phyloP scores from a whole-genome alignment of 2,888 invertebrate genomes.

The Amphipyra tragopoginis region DNA sequence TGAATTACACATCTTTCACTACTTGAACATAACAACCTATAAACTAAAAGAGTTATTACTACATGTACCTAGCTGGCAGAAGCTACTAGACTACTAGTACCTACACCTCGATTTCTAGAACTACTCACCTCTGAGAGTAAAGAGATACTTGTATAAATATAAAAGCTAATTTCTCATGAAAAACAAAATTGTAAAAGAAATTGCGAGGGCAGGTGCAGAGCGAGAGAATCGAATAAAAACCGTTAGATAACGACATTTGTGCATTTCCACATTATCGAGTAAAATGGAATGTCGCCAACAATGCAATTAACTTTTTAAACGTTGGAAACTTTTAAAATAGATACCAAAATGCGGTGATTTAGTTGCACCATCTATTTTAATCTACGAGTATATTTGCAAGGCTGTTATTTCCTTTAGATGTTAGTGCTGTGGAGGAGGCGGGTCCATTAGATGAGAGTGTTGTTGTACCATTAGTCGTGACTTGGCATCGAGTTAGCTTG shows the following conservation, averaged over 20 bases:
- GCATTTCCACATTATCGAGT: slow-evolving; percentile 67
- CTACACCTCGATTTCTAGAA: not conserved
- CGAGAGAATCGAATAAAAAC: slow-evolving; percentile 59
- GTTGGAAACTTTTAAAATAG: slow-evolving; percentile 52
- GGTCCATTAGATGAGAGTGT: slow-evolving; percentile 67
- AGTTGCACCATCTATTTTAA: slow-evolving; percentile 42
- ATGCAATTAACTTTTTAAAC: slow-evolving; percentile 68
- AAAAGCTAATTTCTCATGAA: slow-evolving; percentile 14
- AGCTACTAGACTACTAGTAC: not conserved
- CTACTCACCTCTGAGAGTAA: not conserved
- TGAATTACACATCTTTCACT: not conserved
- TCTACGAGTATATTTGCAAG: slow-evolving; percentile 42
- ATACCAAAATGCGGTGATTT: slow-evolving; percentile 53
- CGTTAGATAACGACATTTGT: slow-evolving; percentile 61
- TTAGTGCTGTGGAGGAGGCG: slow-evolving; percentile 51
- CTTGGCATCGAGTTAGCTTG: slow-evolving; percentile 84
- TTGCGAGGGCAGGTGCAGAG: slow-evolving; percentile 58
- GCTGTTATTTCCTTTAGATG: slow-evolving; percentile 46
- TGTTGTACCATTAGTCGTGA: slow-evolving; percentile 83
- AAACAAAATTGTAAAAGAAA: slow-evolving; percentile 25
- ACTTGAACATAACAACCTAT: not conserved
- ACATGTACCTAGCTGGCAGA: not conserved
- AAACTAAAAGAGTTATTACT: slow-evolving; percentile 11
- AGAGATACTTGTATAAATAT: slow-evolving; percentile 4
- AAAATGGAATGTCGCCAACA: slow-evolving; percentile 65